Evolutionary conservation across 2,797 vertebrate species (phyloP), one percentile per base, ranked within the genome.

Genomic region (Acridotheres tristis): DNA sequence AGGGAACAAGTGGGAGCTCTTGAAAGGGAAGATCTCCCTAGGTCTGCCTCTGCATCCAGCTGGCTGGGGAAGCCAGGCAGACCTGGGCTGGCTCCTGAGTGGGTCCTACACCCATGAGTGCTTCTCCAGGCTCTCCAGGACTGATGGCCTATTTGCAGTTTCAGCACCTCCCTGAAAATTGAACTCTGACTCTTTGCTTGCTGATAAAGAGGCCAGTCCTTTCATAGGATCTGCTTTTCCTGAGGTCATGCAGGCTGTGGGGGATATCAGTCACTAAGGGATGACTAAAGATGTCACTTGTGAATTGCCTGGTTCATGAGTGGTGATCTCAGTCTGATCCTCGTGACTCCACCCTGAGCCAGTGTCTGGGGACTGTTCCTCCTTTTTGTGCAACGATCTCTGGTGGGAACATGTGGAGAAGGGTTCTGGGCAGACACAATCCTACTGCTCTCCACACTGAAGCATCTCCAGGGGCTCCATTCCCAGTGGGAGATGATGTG

Each of bases 1-100:
- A 71, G 76, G 58, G 69, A 83, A 71, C 57, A 83, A 93, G 79
- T 74, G 72, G 72, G 29, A 94, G 59, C 79, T 93, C 79, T 96
- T 74, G 72, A 88, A 40, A 93, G 40, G 26, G 54, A 38, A 71
- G 57, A 74, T 93, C 29, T 85, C 32, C 61, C 81, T n/a, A 34
- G 34, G 36, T 26, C 43, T 94, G 59, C 45, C 36, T 36, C 36
- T 36, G 36, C 36, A 36, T 36, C 36, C 36, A 36, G 36, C 36
- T 36, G 36, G 36, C 36, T 36, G 36, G 36, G 36, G 36, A 36
- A 36, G 36, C 36, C 36, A 36, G 36, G 38, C 40, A 78, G 75
- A 48, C 11, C 51, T 15, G 20, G 19, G 40, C 40, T 42, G 18
- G n/a, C 27, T 76, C 3, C 1, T 34, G 34, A 62, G 55, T 15